These are phyloP conservation scores for Himalopsyche anomala DNA, from an alignment of 2,888 invertebrate genomes.

Conservation along the genomic window DNA sequence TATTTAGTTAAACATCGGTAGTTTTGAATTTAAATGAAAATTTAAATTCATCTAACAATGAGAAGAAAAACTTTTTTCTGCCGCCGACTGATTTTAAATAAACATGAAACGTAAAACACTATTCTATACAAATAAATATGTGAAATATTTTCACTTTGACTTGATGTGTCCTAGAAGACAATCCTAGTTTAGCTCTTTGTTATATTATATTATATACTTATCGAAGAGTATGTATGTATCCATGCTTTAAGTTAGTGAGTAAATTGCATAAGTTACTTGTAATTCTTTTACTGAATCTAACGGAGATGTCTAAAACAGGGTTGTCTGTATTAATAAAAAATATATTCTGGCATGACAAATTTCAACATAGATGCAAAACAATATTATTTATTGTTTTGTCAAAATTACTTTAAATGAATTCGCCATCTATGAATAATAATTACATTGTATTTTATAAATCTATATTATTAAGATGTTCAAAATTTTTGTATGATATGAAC, in stretches of 20 bases:
- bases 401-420: background rate
- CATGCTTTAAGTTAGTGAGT: background rate
- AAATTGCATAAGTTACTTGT: background rate
- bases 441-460: slow-evolving; percentile 32
- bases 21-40: background rate
- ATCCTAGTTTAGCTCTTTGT: slow-evolving; percentile 26
- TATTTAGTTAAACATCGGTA: background rate
- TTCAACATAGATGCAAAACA: background rate
- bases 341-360: no score
- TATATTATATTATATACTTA: background rate
- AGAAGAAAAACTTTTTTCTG: background rate
- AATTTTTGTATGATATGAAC: slow-evolving; percentile 32
- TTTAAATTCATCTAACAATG: background rate
- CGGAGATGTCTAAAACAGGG: slow-evolving; percentile 29
- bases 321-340: slow-evolving; percentile 10
- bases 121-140: slow-evolving; percentile 18
- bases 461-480: slow-evolving; percentile 36
- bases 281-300: slow-evolving; percentile 14
- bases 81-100: slow-evolving; percentile 1
- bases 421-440: background rate
- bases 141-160: background rate
- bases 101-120: background rate
- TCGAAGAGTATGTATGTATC: background rate
- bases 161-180: slow-evolving; percentile 34
- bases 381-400: background rate